Base-by-base conservation (phyloP, 2,797 vertebrate genomes). In the Brachyalestes nurse region DNA sequence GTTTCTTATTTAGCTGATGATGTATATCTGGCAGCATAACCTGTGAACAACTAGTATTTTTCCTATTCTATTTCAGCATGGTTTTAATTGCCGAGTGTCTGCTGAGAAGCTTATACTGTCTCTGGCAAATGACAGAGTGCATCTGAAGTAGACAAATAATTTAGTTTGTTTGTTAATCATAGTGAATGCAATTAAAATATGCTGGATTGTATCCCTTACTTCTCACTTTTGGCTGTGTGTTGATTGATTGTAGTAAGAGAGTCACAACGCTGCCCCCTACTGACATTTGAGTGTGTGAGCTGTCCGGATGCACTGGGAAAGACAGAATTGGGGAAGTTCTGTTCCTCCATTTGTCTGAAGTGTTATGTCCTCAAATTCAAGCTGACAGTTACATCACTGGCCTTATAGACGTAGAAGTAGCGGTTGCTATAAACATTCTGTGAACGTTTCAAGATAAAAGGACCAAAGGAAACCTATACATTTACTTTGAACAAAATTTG, bases 241-340 rank as follows among this genome's bases (percentile, higher is more conserved):
- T 53, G 47, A 76, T 71, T 45, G 58, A 57, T 58, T 49, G 0
- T 64, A 47, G 55, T 66, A 64, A 81, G 80, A 40, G 40, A 80
- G 66, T 78, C 47, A 1, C 55, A 81, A 38, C 40, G 60, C 62
- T 34, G 77, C 67, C 79, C 55, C 23, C 77, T 82, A 12, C 75
- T 78, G 73, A 25, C 67, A 47, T 51, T 51, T 62, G 12, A 45
- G 45, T 76, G 67, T 69, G 42, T 72, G 60, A 25, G 38, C 19
- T 7, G 19, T 60, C 34, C 57, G 34, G 38, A 38, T n/a, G 53
- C 28, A 21, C 34, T 53, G 14, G 14, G 45, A 28, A 25, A 17
- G 19, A 23, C 47, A 12, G 12, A 34, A 23, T 9, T 19, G 70
- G 51, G 19, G 51, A 38, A 38, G 49, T 19, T 51, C 12, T 51